Conservation (phyloP, 2,113 vertebrate genomes). For the Ovis canadensis region DNA sequence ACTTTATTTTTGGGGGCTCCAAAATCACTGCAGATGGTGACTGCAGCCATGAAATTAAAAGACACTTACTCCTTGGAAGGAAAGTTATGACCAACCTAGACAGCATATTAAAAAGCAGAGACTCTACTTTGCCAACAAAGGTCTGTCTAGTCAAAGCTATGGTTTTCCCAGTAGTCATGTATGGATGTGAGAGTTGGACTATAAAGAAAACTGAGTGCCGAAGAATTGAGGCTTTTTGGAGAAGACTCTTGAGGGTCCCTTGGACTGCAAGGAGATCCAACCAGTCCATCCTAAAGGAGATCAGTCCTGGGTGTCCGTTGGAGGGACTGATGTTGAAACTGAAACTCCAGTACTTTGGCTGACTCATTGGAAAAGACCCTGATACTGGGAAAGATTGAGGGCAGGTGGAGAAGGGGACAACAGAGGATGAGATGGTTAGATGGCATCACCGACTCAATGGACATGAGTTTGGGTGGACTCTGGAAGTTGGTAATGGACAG, state of each 20-base stretch:
- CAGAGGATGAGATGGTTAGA: neutral
- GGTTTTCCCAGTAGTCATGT: neutral
- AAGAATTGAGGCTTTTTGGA: neutral
- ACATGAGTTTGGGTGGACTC: neutral
- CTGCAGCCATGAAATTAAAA: neutral
- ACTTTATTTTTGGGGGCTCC: neutral
- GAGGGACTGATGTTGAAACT: neutral
- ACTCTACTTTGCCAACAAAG: neutral
- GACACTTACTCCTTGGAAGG: neutral
- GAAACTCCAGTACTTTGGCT: neutral
- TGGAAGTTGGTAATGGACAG: neutral
- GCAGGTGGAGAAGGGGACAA: neutral
- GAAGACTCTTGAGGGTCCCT: neutral
- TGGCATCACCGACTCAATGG: rapidly evolving
- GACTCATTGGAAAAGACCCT: neutral
- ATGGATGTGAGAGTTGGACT: neutral
- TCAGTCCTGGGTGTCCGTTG: too few species aligned
- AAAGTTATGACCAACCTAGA: neutral
- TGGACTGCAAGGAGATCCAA: neutral
- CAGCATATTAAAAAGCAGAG: neutral
- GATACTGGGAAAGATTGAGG: neutral
- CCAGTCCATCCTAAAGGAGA: too few species aligned
- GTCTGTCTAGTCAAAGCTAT: neutral
- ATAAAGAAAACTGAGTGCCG: rapidly evolving
- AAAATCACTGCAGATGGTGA: neutral